Percentiles rank a stretch among this genome's conserved stretches.
Conservation (phyloP, 2,113 vertebrate genomes). For the Otocyon megalotis region DNA sequence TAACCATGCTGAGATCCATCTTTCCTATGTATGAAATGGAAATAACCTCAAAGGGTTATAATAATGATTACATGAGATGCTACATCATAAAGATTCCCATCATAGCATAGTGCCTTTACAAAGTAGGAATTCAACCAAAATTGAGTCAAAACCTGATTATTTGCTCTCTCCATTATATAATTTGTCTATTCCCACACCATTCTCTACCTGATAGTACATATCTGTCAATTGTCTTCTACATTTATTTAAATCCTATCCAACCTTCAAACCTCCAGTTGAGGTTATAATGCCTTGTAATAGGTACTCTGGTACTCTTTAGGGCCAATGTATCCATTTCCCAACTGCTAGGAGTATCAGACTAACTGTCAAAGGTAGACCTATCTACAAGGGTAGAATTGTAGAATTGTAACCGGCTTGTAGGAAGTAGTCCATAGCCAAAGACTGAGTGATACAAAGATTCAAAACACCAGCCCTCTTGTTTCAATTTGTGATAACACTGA, state of each 20-base stretch:
- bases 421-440: neutral
- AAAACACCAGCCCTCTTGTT: neutral
- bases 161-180: neutral
- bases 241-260: neutral
- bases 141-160: slow-evolving; percentile 20
- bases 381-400: no score
- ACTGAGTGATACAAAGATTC: neutral
- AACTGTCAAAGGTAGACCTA: neutral
- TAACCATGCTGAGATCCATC: neutral
- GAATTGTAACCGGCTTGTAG: neutral
- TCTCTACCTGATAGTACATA: neutral
- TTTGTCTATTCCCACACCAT: neutral
- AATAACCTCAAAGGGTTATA: neutral
- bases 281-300: neutral
- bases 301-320: neutral
- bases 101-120: neutral
- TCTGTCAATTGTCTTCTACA: neutral
- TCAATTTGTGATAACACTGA: neutral
- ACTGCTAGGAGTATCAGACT: neutral
- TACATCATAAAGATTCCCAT: neutral
- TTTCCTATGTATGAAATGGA: neutral
- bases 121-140: neutral
- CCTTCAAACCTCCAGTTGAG: neutral
- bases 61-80: neutral
- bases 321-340: neutral